Evolutionary conservation across 2,888 invertebrate species (phyloP).

Genomic region (Magallana nippona): DNA sequence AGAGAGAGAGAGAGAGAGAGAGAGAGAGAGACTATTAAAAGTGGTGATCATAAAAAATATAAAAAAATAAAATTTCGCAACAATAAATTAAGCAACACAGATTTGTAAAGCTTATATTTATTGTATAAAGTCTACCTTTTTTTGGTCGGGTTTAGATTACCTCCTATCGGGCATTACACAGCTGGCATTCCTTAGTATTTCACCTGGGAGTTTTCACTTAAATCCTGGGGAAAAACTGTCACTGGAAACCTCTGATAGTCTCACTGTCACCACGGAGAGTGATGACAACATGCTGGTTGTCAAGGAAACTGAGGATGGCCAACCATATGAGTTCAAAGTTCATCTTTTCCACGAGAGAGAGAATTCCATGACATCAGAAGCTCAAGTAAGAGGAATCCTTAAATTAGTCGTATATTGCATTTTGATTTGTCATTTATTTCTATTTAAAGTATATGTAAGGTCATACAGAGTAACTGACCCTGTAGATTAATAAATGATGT

Average conservation of each 20-base stretch:
- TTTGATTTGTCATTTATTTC: no score
- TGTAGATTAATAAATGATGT: background rate
- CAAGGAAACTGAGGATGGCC: conserved; percentile 26
- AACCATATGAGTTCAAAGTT: conserved; percentile 52
- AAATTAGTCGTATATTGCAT: background rate
- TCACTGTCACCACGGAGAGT: conserved; percentile 48
- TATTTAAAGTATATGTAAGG: no score
- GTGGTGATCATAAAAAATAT: no score
- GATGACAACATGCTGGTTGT: conserved; percentile 39
- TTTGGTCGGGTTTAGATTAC: conserved; percentile 53
- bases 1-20: conserved; percentile 38
- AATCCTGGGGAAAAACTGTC: conserved; percentile 79
- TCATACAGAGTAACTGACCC: no score
- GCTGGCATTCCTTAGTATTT: conserved; percentile 65
- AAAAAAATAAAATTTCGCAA: no score
- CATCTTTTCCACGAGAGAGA: conserved; percentile 53
- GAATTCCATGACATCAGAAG: conserved; percentile 40
- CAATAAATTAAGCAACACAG: no score
- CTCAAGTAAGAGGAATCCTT: conserved; percentile 20
- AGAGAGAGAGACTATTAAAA: no score
- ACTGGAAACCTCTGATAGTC: conserved; percentile 56
- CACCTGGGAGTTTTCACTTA: conserved; percentile 69
- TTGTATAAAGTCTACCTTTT: no score
- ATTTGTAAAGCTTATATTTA: no score
- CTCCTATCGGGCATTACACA: conserved; percentile 70